A percentile compares a stretch with the other conserved stretches of the same genome.
These are phyloP conservation scores for Cyclura pinguis DNA, from an alignment of 2,797 vertebrate genomes.

Conservation along the genomic window DNA sequence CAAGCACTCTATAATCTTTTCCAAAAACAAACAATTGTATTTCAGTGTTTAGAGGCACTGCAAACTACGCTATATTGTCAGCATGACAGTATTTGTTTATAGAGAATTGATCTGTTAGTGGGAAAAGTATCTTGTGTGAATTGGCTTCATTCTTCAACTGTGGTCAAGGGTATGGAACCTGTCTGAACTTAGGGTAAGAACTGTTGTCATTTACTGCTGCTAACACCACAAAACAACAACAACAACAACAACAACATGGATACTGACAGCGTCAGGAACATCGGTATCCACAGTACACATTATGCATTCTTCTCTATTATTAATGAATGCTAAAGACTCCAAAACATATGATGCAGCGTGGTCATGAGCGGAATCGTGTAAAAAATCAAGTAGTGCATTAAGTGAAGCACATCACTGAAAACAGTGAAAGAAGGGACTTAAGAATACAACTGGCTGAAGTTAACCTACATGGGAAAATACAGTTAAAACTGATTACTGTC, in stretches of 20 bases:
- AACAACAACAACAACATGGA: too few relatives aligned
- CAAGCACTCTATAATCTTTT: neutral
- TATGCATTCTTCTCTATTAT: neutral
- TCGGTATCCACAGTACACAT: neutral
- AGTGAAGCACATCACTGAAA: neutral
- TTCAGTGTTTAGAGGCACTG: neutral
- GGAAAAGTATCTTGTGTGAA: neutral
- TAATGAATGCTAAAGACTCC: neutral
- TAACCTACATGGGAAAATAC: neutral
- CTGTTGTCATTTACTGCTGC: neutral
- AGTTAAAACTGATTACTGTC: neutral
- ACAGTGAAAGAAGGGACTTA: neutral
- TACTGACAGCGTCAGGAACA: neutral
- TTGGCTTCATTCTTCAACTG: conserved; percentile 1
- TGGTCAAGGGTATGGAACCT: too few relatives aligned
- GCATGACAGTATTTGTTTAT: neutral
- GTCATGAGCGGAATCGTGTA: neutral
- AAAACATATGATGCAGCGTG: neutral
- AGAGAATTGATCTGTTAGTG: neutral
- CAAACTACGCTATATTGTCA: neutral
- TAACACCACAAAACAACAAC: neutral
- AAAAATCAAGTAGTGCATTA: neutral
- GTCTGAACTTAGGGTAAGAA: neutral
- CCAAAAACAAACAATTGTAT: neutral
- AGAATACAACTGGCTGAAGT: neutral